These are phyloP conservation scores for Conus betulinus DNA, from an alignment of 1,140 invertebrate genomes.

Conservation along the genomic window DNA sequence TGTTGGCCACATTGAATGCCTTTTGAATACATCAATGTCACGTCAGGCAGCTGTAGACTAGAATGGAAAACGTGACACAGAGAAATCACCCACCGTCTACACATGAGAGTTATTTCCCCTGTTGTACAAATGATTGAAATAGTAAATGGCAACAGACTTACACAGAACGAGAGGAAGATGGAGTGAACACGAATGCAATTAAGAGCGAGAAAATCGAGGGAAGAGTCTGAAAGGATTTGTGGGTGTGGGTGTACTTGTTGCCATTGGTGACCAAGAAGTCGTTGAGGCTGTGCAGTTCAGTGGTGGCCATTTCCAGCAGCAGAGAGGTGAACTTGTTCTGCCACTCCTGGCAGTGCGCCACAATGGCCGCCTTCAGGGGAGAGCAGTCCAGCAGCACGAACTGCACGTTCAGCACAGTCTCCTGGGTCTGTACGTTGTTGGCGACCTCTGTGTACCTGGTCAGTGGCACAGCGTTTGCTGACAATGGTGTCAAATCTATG, in stretches of 20 bases:
- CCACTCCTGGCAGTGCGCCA: conserved; percentile 88
- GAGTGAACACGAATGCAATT: no score
- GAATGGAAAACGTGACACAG: no score
- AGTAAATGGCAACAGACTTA: no score
- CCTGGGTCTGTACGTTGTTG: conserved; percentile 86
- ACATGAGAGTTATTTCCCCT: no score
- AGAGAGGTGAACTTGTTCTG: conserved; percentile 84
- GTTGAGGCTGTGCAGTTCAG: conserved; percentile 81
- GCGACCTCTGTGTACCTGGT: conserved; percentile 84
- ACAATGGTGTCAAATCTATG: background rate
- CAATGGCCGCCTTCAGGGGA: conserved; percentile 85
- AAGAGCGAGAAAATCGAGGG: no score
- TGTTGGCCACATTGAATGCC: no score
- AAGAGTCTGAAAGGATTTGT: no score
- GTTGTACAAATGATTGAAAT: no score
- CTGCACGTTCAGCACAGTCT: conserved; percentile 84
- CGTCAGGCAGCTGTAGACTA: no score
- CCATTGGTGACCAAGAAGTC: conserved; percentile 79
- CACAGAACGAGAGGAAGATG: no score
- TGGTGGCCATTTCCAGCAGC: conserved; percentile 82
- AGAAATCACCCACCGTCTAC: no score
- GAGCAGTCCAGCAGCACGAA: conserved; percentile 87
- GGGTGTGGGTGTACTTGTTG: conserved; percentile 59
- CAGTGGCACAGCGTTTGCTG: background rate
- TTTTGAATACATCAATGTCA: no score